phyloP scores from a whole-genome alignment of 2,113 vertebrate genomes.

The Tenrec ecaudatus region DNA sequence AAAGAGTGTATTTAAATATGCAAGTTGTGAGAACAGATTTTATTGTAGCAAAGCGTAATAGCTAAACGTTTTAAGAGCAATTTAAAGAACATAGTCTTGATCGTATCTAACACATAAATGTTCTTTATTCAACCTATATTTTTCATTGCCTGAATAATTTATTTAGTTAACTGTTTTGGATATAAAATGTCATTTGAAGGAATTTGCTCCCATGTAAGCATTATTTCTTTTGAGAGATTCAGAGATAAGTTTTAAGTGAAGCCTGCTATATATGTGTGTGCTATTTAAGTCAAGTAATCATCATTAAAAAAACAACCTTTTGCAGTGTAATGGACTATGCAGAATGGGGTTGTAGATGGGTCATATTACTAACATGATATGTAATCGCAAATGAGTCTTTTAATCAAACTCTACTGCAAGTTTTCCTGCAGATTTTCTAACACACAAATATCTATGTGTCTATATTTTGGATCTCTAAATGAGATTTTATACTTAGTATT shows the following conservation, averaged over 20 bases:
- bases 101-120: constrained; percentile 39
- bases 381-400: not conserved
- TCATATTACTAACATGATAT: not conserved
- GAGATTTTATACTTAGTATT: not conserved
- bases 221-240: not conserved
- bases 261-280: not conserved
- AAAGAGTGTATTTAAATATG: constrained; percentile 58
- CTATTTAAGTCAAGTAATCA: not conserved
- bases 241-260: not conserved
- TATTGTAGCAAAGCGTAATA: not conserved
- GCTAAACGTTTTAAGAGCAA: constrained; percentile 23
- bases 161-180: not conserved
- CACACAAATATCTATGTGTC: not conserved
- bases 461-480: rapidly evolving
- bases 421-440: not conserved
- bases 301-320: not conserved
- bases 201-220: not conserved
- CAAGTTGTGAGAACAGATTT: constrained; percentile 32
- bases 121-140: not conserved
- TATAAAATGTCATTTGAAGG: not conserved
- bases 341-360: not conserved
- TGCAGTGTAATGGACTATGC: not conserved
- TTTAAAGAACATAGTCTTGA: constrained; percentile 56
- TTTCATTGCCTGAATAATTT: not conserved
- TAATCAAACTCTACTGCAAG: not conserved